Evolutionary conservation across 2,113 vertebrate genomes (phyloP), one percentile per base, ranked within the genome.

Genomic region (Platysternon megacephalum): DNA sequence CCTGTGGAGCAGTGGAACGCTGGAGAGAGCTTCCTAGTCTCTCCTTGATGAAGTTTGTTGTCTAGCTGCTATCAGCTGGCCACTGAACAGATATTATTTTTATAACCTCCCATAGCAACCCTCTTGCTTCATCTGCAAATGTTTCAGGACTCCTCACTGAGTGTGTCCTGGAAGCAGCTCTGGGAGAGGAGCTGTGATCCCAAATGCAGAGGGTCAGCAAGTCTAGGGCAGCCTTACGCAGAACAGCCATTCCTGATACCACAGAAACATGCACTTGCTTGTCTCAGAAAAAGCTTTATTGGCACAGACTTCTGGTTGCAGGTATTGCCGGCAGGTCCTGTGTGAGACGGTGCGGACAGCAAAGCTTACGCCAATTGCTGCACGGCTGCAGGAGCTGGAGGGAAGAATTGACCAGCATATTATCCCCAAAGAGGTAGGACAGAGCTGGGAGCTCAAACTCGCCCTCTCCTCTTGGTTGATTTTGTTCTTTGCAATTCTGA

Each of bases 271-370:
- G 82, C 74, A 87, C 32, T 88, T 32, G 51, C 53, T 72, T 93
- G 56, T 90, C 26, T 86, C 52, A 79, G 55, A 48, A 87, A 84
- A 58, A 72, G 52, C 9, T 35, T 84, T n/a, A 14, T 79, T 94
- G 46, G 95, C 51, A 19, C 16, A 32, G 55, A 86, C 82, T 94
- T 85, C 1, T 87, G 91, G 19, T 93, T 97, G 96, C 95, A 99
- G 99, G 95, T 99, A 99, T 97, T 99, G 99, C 96, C 99, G 98
- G 84, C 99, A 99, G 80, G 98, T 99, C 5, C 98, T 99, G 80
- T 99, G 99, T 72, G 99, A 99, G 98, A 99, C 99, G 0, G 99
- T 99, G 94, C 98, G 99, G 86, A 99, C 99, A 7, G 98, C 99
- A 83, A 99, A 99, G 97, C 98, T 99, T 56, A 99, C 99, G 26